phyloP scores from a whole-genome alignment of 2,113 vertebrate genomes.

The Lutjanus erythropterus region DNA sequence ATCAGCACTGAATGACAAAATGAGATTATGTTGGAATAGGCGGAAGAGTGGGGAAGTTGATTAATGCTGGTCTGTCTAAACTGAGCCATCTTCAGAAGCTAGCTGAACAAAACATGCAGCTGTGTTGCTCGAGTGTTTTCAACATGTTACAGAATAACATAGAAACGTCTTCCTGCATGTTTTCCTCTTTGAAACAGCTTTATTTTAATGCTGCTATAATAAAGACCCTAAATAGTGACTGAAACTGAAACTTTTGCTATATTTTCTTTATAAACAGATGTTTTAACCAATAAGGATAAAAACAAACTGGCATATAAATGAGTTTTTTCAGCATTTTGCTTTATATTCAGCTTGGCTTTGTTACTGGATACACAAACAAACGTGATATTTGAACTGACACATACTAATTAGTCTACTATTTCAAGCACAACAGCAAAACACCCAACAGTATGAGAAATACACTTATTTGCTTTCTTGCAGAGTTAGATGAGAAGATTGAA shows the following conservation, averaged over 20 bases:
- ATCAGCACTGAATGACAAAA: conserved; percentile 78
- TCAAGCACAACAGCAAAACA: too few relatives aligned
- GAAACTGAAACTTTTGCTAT: background rate
- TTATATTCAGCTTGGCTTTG: too few relatives aligned
- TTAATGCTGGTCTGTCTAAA: conserved; percentile 64
- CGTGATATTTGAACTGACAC: too few relatives aligned
- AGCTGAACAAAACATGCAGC: conserved; percentile 58
- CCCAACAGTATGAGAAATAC: too few relatives aligned
- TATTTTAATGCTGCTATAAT: background rate
- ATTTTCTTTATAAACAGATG: background rate
- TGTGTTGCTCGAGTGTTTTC: conserved; percentile 19
- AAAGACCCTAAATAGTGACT: background rate
- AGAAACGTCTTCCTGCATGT: background rate
- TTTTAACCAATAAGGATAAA: background rate
- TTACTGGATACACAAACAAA: too few relatives aligned
- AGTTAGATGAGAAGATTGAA: too few relatives aligned
- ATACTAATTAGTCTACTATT: too few relatives aligned
- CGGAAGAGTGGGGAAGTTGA: conserved; percentile 76
- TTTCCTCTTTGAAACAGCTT: background rate
- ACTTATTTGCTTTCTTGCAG: too few relatives aligned
- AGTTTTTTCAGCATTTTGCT: too few relatives aligned
- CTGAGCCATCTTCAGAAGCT: conserved; percentile 57
- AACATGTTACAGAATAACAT: conserved; percentile 5
- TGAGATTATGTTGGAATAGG: conserved; percentile 77
- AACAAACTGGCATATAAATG: too few relatives aligned